phyloP scores from a whole-genome alignment of 2,797 vertebrate species.

The Poecilia gillii region DNA sequence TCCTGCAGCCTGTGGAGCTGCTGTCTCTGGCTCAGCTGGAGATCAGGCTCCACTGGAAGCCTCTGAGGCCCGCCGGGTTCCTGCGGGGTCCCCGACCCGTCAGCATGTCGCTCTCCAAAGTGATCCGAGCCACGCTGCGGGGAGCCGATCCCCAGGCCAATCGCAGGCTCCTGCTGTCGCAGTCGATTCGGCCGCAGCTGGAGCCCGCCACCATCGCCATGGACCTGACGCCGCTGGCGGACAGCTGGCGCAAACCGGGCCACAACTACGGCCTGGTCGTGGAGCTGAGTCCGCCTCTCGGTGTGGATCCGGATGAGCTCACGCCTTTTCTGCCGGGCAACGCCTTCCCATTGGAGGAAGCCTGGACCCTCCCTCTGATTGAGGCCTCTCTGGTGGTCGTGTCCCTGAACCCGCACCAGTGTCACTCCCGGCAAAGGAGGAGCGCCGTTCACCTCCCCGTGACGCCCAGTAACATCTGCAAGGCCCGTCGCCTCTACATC shows the following conservation, averaged over 20 bases:
- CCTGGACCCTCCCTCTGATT: constrained; percentile 56
- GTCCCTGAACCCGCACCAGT: constrained; percentile 85
- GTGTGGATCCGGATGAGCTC: background rate
- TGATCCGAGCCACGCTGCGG: constrained; percentile 63
- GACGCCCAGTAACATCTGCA: constrained; percentile 83
- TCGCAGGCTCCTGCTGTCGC: constrained; percentile 80
- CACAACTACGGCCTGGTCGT: constrained; percentile 81
- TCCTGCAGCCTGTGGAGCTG: constrained; percentile 85
- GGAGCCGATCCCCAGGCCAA: constrained; percentile 59
- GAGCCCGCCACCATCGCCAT: constrained; percentile 76
- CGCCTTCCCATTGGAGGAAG: constrained; percentile 5
- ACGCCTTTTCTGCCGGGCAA: constrained; percentile 29
- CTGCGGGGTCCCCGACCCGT: constrained; percentile 58
- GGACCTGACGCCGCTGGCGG: constrained; percentile 80
- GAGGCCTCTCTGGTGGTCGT: constrained; percentile 85
- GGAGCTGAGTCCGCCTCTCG: constrained; percentile 66
- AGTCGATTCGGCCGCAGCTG: constrained; percentile 72
- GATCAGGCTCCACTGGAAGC: constrained; percentile 78
- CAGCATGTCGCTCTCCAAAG: constrained; percentile 81
- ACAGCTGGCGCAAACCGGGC: constrained; percentile 69
- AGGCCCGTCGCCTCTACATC: constrained; percentile 87
- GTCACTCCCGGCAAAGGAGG: constrained; percentile 73
- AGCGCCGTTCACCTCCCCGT: constrained; percentile 59
- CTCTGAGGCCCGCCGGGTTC: constrained; percentile 33
- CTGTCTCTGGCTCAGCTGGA: constrained; percentile 88